Percentiles rank a stretch among this genome's conserved stretches.
These are phyloP conservation scores for Drosophila kikkawai DNA, from an alignment of 1,140 invertebrate genomes.

Conservation along the genomic window DNA sequence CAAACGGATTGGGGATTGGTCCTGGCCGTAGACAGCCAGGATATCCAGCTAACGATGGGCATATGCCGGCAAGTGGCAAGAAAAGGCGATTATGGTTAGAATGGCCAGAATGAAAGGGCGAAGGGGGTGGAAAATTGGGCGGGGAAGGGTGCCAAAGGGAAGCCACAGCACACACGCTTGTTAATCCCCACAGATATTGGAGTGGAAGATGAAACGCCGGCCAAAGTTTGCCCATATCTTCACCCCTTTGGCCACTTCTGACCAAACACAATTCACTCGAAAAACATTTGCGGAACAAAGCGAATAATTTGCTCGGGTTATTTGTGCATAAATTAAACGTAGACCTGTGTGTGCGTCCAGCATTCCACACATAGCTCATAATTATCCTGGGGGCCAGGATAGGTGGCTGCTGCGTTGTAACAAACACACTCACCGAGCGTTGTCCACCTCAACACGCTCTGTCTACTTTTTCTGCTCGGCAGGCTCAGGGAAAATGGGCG, in stretches of 20 bases:
- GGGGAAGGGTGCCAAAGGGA: constrained; percentile 11
- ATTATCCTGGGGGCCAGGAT: constrained; percentile 50
- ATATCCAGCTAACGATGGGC: constrained; percentile 48
- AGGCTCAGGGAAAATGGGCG: too few relatives aligned
- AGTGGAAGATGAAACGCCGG: constrained; percentile 26
- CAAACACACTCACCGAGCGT: too few relatives aligned
- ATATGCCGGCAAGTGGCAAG: constrained; percentile 54
- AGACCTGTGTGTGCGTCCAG: not conserved
- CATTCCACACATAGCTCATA: constrained; percentile 75
- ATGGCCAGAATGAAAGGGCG: not conserved
- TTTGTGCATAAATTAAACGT: constrained; percentile 65
- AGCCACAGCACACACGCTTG: constrained; percentile 33
- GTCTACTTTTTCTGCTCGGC: too few relatives aligned
- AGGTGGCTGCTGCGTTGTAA: constrained; percentile 7
- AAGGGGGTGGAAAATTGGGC: too few relatives aligned
- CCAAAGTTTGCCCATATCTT: constrained; percentile 22
- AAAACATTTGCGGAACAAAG: constrained; percentile 70
- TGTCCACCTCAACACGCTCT: too few relatives aligned
- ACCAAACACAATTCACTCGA: constrained; percentile 42
- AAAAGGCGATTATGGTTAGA: constrained; percentile 63
- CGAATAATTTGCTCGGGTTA: constrained; percentile 74
- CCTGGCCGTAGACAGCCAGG: constrained; percentile 9
- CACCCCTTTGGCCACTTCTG: not conserved
- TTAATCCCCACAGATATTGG: constrained; percentile 46
- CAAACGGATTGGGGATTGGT: constrained; percentile 57